Evolutionary conservation across 2,113 vertebrate genomes (phyloP).

Genomic region (Crotalus horridus): DNA sequence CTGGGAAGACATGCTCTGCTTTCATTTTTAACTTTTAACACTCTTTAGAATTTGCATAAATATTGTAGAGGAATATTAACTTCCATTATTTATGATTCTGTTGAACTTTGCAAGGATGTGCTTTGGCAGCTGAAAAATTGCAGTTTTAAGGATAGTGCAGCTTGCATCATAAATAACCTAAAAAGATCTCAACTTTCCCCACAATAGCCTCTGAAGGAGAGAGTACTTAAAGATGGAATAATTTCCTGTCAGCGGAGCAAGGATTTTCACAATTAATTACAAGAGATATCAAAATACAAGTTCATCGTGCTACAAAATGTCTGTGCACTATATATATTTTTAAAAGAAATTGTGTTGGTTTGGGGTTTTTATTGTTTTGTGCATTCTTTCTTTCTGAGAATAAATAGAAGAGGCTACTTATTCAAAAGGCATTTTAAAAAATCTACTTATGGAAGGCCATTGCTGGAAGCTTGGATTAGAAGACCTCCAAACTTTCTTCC

Average conservation of each 20-base stretch:
- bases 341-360: background rate
- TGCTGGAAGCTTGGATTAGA: background rate
- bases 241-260: slow-evolving; percentile 41
- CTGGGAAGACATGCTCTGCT: slow-evolving; percentile 43
- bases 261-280: slow-evolving; percentile 19
- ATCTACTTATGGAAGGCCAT: background rate
- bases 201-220: slow-evolving; percentile 51
- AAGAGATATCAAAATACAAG: slow-evolving; percentile 28
- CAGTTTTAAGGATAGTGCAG: slow-evolving; percentile 66
- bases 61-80: slow-evolving; percentile 66
- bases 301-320: background rate
- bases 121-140: slow-evolving; percentile 64
- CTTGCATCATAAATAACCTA: slow-evolving; percentile 70
- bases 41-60: slow-evolving; percentile 67
- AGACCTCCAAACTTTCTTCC: too few relatives aligned
- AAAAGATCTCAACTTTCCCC: slow-evolving; percentile 67
- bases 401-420: background rate
- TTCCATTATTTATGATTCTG: slow-evolving; percentile 75
- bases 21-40: slow-evolving; percentile 59
- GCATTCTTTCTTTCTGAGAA: background rate
- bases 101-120: slow-evolving; percentile 74
- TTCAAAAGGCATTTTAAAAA: background rate
- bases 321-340: background rate
- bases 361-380: background rate
- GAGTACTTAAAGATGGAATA: slow-evolving; percentile 46